A percentile compares a stretch with the other conserved stretches of the same genome.
phyloP scores from a whole-genome alignment of 2,888 invertebrate species.

The Omphaloscelis lunosa region DNA sequence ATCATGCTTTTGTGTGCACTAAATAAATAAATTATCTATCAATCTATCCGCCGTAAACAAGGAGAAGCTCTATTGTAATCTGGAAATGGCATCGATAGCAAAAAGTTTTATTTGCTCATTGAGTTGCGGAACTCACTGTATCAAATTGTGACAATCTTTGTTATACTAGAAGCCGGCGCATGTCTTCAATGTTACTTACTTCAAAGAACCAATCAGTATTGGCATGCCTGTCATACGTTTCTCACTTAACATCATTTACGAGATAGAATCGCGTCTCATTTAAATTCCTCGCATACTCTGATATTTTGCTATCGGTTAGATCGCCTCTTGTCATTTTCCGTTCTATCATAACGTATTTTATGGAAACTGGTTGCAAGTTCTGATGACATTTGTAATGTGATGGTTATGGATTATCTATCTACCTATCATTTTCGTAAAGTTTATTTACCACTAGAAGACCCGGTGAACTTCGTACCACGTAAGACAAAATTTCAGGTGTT shows the following conservation, averaged over 20 bases:
- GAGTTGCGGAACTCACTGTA: background rate
- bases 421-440: background rate
- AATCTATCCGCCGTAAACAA: too few species aligned
- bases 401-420: slow-evolving; percentile 40
- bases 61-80: too few species aligned
- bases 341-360: slow-evolving; percentile 57
- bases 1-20: background rate
- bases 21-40: too few species aligned
- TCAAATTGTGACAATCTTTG: background rate
- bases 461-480: too few species aligned
- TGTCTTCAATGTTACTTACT: slow-evolving; percentile 14
- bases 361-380: slow-evolving; percentile 28
- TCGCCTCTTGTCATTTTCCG: slow-evolving; percentile 60
- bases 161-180: background rate
- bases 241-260: slow-evolving; percentile 50
- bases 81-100: too few species aligned
- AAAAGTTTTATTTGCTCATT: background rate
- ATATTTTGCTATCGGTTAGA: slow-evolving; percentile 46
- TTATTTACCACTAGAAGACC: background rate
- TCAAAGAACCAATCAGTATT: slow-evolving; percentile 35
- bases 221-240: slow-evolving; percentile 54
- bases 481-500: too few species aligned
- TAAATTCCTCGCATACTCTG: slow-evolving; percentile 57
- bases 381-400: slow-evolving; percentile 34
- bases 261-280: slow-evolving; percentile 62